Conservation (phyloP, 2,888 invertebrate species). For the Mesorhabditis spiculigera region DNA sequence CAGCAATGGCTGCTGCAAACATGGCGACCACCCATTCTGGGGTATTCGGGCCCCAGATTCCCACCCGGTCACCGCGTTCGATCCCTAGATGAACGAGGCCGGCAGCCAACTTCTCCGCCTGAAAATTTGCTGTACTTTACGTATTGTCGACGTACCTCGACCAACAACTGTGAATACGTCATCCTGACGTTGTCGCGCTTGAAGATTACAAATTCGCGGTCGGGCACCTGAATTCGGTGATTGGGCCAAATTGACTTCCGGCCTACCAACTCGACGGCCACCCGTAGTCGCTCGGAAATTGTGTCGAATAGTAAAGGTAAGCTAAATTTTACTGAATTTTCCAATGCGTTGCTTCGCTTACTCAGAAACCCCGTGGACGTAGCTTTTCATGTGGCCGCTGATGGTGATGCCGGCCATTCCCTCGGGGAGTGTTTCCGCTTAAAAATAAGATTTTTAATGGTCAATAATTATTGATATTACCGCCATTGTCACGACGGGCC, state of each 20-base stretch:
- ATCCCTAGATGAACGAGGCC: constrained; percentile 73
- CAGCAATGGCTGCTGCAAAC: constrained; percentile 72
- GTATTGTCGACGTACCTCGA: constrained; percentile 25
- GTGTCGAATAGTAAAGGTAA: constrained; percentile 50
- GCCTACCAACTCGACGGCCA: constrained; percentile 45
- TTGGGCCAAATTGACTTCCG: no score
- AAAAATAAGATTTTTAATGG: neutral
- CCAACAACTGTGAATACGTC: constrained; percentile 49
- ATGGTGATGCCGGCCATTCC: neutral
- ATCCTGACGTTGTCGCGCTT: constrained; percentile 47
- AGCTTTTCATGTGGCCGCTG: neutral
- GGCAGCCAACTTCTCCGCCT: constrained; percentile 73
- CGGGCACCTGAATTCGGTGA: constrained; percentile 41
- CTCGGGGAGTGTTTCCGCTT: neutral
- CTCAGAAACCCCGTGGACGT: constrained; percentile 6
- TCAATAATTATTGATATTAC: neutral
- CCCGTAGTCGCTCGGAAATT: constrained; percentile 49
- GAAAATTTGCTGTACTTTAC: constrained; percentile 11
- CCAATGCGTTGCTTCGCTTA: neutral
- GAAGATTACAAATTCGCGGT: constrained; percentile 55
- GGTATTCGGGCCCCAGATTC: constrained; percentile 76
- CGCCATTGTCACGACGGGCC: neutral
- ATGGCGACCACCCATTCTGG: constrained; percentile 75
- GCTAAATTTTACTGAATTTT: neutral
- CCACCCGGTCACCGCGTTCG: constrained; percentile 72